Evolutionary conservation across 2,797 vertebrate species (phyloP).

Genomic region (Diceros bicornis): DNA sequence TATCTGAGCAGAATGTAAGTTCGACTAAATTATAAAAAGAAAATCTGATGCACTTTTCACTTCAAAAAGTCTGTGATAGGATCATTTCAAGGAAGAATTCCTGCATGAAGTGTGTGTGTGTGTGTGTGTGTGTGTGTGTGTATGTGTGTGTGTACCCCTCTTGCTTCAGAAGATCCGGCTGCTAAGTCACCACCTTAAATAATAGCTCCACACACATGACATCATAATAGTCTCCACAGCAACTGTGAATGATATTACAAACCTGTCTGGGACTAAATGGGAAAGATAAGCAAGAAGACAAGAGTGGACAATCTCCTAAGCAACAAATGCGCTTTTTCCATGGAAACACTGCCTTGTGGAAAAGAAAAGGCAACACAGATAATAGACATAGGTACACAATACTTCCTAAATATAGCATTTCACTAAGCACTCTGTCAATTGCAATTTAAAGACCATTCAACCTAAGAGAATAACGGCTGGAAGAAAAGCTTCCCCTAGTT

Average conservation of each 20-base stretch:
- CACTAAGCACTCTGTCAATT: slow-evolving; percentile 76
- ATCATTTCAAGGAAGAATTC: not conserved
- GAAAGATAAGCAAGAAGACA: slow-evolving; percentile 66
- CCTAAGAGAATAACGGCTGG: slow-evolving; percentile 55
- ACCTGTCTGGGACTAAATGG: slow-evolving; percentile 77
- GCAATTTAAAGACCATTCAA: slow-evolving; percentile 80
- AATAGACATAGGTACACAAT: slow-evolving; percentile 81
- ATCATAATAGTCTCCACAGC: slow-evolving; percentile 74
- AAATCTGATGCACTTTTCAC: not conserved
- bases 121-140: accelerated
- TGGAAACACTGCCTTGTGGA: slow-evolving; percentile 77
- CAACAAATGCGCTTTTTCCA: slow-evolving; percentile 81
- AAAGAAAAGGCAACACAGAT: slow-evolving; percentile 79
- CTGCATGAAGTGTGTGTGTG: not conserved
- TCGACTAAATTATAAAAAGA: slow-evolving; percentile 51
- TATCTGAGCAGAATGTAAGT: not conserved
- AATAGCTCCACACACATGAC: not conserved
- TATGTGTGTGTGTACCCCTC: accelerated
- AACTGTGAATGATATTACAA: slow-evolving; percentile 77
- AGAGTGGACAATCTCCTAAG: slow-evolving; percentile 77
- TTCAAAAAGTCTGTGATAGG: slow-evolving; percentile 48
- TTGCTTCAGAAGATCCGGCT: slow-evolving; percentile 40
- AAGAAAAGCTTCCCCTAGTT: slow-evolving; percentile 64
- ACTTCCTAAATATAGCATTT: slow-evolving; percentile 78
- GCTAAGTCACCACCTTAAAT: slow-evolving; percentile 81